Base-by-base conservation (phyloP, 2,113 vertebrate species). In the Proteles cristata region DNA sequence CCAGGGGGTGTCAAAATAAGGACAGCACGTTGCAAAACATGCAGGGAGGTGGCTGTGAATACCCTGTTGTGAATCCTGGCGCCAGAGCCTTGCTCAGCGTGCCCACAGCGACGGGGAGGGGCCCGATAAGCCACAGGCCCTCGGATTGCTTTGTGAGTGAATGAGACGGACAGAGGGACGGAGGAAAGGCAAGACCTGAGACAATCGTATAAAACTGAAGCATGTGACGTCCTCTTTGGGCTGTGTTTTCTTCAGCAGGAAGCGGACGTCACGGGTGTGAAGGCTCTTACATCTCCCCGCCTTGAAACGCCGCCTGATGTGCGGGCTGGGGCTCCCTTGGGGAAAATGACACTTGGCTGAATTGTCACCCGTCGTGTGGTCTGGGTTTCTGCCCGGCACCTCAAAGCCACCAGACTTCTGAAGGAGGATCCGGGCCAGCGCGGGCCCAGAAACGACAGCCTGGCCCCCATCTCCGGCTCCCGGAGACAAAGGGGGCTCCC, bases 161-260 rank as follows among this genome's bases (percentile, higher is more conserved):
- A n/a, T 2, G 0, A 39, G 21, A 53, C 17, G 25, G 4, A 25
- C 23, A 9, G 61, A 16, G 23, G 33, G 8, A 19, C 14, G 7
- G 71, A 73, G 63, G 61, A 14, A 76, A 55, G 69, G 79, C 21
- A 4, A 48, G 58, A 5, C 5, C 55, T 9, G 74, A 58, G 66
- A 39, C 23, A 11, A 10, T 26, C 5, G 0, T 5, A 0, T 0
- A 5, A 48, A 58, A 1, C 31, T 0, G 35, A 12, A 77, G 39
- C 63, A 5, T 17, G 28, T 31, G 0, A 16, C 12, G 43, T 91
- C 33, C 91, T 69, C 48, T 4, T 10, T 0, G 0, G 86, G 19
- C 25, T 11, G 1, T 4, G 2, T 31, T 16, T 33, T 15, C 55
- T 43, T 1, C 21, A 11, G 84, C 33, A 45, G 48, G 16, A 87